Percentiles rank a stretch among this genome's conserved stretches.
Evolutionary conservation across 2,888 invertebrate genomes (phyloP).

Genomic region (Leucophenga maculata): DNA sequence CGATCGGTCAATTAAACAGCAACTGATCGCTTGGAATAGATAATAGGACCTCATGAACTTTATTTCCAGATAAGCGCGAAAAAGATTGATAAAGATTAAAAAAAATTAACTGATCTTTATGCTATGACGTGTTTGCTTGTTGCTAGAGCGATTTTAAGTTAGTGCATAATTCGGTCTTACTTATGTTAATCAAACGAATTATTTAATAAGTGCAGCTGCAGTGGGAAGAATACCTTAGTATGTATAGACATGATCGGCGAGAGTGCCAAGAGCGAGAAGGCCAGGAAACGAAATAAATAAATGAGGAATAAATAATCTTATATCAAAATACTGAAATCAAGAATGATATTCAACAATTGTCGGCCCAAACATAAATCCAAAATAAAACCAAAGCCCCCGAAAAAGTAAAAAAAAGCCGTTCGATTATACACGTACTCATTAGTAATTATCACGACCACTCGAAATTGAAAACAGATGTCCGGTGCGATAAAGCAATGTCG

Average conservation of each 20-base stretch:
- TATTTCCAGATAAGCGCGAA: conserved; percentile 64
- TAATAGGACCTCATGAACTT: conserved; percentile 69
- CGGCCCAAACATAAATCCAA: not conserved
- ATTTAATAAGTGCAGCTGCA: not conserved
- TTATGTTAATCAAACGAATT: conserved; percentile 15
- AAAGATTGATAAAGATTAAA: conserved; percentile 65
- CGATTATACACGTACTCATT: not conserved
- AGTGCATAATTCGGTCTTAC: not conserved
- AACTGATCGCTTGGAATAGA: conserved; percentile 67
- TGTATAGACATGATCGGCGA: not conserved
- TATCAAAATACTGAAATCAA: too few species aligned
- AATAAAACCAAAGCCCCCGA: not conserved
- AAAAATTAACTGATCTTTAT: conserved; percentile 27
- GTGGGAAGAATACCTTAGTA: too few species aligned
- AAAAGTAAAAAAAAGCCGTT: not conserved
- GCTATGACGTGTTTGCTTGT: conserved; percentile 14
- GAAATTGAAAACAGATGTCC: conserved; percentile 48
- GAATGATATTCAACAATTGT: too few species aligned
- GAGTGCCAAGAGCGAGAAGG: not conserved
- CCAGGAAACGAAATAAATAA: not conserved
- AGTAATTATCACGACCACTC: conserved; percentile 36
- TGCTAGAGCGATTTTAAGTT: not conserved
- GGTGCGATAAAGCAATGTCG: conserved; percentile 43
- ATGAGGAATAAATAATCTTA: too few species aligned
- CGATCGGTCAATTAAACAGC: conserved; percentile 53